phyloP scores from a whole-genome alignment of 2,113 vertebrate species.

The Hippocampus zosterae region DNA sequence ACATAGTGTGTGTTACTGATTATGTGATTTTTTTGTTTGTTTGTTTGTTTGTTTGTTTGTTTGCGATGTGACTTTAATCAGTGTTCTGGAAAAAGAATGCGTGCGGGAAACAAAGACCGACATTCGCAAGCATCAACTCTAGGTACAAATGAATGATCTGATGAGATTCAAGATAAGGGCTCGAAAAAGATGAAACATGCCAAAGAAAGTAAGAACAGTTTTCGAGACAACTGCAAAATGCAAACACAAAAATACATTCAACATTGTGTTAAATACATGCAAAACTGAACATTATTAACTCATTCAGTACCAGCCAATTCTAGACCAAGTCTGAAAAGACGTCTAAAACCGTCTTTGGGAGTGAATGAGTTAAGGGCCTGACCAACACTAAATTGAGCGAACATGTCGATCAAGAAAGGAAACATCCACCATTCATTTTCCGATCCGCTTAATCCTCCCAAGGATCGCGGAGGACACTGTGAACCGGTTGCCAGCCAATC shows the following conservation, averaged over 20 bases:
- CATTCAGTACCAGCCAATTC: no score
- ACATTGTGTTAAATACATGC: no score
- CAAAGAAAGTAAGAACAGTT: background rate
- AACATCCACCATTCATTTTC: no score
- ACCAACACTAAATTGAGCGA: no score
- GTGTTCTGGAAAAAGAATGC: background rate
- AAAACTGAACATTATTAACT: no score
- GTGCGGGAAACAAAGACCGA: background rate
- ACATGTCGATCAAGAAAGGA: no score
- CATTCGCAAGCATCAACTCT: background rate
- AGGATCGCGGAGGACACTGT: no score
- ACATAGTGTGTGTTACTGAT: conserved; percentile 10
- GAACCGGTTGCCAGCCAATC: no score
- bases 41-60: background rate
- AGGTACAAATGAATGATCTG: background rate
- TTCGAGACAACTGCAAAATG: background rate
- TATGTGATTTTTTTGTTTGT: background rate
- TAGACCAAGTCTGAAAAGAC: no score
- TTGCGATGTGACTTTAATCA: background rate
- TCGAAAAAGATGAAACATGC: background rate
- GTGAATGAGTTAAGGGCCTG: no score
- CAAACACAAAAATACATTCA: background rate
- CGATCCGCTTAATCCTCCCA: no score
- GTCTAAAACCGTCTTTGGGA: no score
- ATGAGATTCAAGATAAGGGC: background rate